These are phyloP conservation scores for Esperia sulphurella DNA, from an alignment of 2,888 invertebrate genomes.

Conservation along the genomic window DNA sequence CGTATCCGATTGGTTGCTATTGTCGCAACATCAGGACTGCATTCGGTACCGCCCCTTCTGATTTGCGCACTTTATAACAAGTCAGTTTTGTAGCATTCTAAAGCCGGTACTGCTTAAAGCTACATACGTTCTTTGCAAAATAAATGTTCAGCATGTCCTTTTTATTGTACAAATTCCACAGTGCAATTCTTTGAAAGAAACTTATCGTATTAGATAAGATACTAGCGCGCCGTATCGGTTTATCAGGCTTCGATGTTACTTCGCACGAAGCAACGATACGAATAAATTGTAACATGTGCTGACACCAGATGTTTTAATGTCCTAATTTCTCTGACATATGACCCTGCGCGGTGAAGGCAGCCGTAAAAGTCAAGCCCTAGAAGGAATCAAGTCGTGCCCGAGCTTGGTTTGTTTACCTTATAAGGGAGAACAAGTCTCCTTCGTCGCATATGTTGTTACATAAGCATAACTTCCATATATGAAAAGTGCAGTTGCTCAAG, in stretches of 20 bases:
- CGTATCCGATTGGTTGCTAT: too few relatives aligned
- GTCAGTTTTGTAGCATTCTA: neutral
- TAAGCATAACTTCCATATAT: slow-evolving; percentile 66
- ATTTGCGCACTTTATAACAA: neutral
- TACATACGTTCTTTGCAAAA: neutral
- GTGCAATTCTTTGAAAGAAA: neutral
- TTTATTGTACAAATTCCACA: neutral
- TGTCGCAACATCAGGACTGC: too few relatives aligned
- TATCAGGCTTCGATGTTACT: neutral
- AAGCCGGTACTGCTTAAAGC: neutral
- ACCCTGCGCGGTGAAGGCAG: slow-evolving; percentile 66
- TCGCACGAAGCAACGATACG: slow-evolving; percentile 8
- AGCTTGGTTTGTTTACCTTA: slow-evolving; percentile 62
- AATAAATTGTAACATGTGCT: slow-evolving; percentile 19
- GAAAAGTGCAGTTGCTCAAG: slow-evolving; percentile 47
- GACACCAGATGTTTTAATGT: slow-evolving; percentile 56
- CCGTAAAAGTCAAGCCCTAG: slow-evolving; percentile 67
- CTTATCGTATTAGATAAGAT: slow-evolving; percentile 3
- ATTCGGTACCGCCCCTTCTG: neutral
- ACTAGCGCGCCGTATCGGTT: neutral
- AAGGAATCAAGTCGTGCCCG: slow-evolving; percentile 62
- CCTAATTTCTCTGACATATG: slow-evolving; percentile 73
- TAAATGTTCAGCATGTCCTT: neutral
- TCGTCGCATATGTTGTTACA: slow-evolving; percentile 63
- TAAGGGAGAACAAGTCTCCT: slow-evolving; percentile 60